Conservation (phyloP, 2,888 invertebrate species). For the Poecilobothrus nobilitatus region DNA sequence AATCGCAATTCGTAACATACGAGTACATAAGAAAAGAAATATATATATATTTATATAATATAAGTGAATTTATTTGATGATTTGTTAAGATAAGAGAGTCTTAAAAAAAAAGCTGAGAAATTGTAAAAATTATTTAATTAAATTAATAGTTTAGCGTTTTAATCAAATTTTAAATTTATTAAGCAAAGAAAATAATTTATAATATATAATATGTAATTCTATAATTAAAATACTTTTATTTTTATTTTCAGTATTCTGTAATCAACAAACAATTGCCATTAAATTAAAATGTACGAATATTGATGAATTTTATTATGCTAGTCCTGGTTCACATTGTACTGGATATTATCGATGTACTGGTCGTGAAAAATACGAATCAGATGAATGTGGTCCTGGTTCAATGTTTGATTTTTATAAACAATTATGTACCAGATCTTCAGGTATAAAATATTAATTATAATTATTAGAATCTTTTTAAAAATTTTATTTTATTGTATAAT, state of each 20-base stretch:
- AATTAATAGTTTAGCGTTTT: too few relatives aligned
- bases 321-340: slow-evolving; percentile 50
- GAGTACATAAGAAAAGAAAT: too few relatives aligned
- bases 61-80: too few relatives aligned
- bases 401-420: slow-evolving; percentile 51
- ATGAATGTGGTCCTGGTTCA: slow-evolving; percentile 48
- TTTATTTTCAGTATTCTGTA: slow-evolving; percentile 1
- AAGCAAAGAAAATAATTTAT: too few relatives aligned
- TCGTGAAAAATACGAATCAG: slow-evolving; percentile 34
- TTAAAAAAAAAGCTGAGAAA: too few relatives aligned
- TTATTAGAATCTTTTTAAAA: not conserved
- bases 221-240: too few relatives aligned
- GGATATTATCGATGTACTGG: slow-evolving; percentile 50
- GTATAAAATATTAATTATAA: slow-evolving; percentile 20
- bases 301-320: slow-evolving; percentile 43
- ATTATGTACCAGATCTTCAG: slow-evolving; percentile 47
- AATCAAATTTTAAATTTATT: too few relatives aligned
- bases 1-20: too few relatives aligned
- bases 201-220: too few relatives aligned
- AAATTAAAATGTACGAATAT: slow-evolving; percentile 29
- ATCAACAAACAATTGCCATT: slow-evolving; percentile 20
- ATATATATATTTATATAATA: too few relatives aligned
- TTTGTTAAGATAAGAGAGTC: too few relatives aligned
- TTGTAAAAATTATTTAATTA: too few relatives aligned
- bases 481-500: not conserved